Conservation (phyloP, 2,797 vertebrate genomes). For the Tinamus major region DNA sequence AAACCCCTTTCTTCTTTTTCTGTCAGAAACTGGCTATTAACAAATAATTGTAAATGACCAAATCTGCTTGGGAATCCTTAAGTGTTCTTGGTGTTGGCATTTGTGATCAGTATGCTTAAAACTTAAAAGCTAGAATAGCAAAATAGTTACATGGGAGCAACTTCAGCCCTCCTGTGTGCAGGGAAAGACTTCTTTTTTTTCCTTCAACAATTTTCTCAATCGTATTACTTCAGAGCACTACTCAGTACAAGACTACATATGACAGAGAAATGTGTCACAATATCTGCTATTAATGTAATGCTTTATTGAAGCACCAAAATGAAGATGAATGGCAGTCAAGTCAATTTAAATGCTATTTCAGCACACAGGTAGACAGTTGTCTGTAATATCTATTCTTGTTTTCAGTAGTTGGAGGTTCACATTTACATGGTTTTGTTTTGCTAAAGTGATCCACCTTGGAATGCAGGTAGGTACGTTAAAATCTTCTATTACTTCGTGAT, state of each 20-base stretch:
- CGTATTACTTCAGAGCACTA: background rate
- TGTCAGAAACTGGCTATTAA: background rate
- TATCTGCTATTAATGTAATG: conserved; percentile 9
- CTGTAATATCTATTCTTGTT: background rate
- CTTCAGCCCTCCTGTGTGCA: background rate
- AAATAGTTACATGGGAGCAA: background rate
- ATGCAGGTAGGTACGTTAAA: background rate
- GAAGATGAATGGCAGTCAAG: conserved; percentile 32
- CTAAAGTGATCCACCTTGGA: background rate
- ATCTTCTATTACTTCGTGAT: conserved; percentile 1
- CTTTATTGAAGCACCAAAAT: conserved; percentile 40
- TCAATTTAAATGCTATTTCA: conserved; percentile 25
- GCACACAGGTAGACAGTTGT: background rate
- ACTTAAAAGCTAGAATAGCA: background rate
- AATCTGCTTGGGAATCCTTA: conserved; percentile 10
- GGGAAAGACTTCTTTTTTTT: background rate
- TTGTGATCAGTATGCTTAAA: conserved; percentile 36
- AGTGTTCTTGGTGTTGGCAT: background rate
- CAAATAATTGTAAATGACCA: background rate
- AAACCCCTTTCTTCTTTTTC: background rate
- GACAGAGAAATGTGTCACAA: conserved; percentile 37
- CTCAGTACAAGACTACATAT: background rate
- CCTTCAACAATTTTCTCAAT: conserved; percentile 38
- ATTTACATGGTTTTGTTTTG: background rate
- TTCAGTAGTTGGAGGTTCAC: background rate